Conservation (phyloP, 35 echinoderm and acorn worm genomes). For the Ophiothrix spiculata region DNA sequence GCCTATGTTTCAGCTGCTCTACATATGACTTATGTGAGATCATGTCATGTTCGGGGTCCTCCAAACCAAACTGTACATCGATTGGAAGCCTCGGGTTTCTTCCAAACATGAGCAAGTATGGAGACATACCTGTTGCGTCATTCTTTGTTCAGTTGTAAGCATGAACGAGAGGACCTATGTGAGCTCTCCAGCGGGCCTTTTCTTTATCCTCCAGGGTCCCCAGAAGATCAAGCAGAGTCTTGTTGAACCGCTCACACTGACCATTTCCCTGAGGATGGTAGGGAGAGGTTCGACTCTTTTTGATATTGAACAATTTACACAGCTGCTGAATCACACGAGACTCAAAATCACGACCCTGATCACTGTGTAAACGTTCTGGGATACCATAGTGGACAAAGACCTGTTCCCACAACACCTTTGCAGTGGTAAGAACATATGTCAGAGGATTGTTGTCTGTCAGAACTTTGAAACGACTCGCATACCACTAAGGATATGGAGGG, state of each 20-base stretch:
- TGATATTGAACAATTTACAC: background rate
- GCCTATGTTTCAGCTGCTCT: background rate
- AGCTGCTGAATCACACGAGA: slow-evolving; percentile 27
- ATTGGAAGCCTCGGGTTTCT: slow-evolving; percentile 41
- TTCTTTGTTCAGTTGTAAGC: slow-evolving; percentile 42
- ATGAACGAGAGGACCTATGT: slow-evolving; percentile 45
- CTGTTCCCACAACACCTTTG: slow-evolving; percentile 33
- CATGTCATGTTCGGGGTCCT: background rate
- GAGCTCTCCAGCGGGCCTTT: slow-evolving; percentile 35
- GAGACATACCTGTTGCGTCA: slow-evolving; percentile 51
- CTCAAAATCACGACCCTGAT: slow-evolving; percentile 63
- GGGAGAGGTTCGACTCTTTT: slow-evolving; percentile 29
- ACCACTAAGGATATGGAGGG: no score
- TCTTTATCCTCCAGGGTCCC: slow-evolving; percentile 41
- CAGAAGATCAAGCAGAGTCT: slow-evolving; percentile 40
- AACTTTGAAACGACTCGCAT: no score
- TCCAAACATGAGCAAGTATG: slow-evolving; percentile 58
- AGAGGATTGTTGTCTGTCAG: no score
- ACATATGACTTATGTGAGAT: slow-evolving; percentile 11
- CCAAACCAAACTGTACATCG: slow-evolving; percentile 21
- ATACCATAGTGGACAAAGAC: slow-evolving; percentile 49
- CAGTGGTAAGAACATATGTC: slow-evolving; percentile 28
- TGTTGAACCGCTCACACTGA: slow-evolving; percentile 46
- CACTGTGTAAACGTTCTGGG: slow-evolving; percentile 41
- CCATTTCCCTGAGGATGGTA: slow-evolving; percentile 54